A percentile compares a stretch with the other conserved stretches of the same genome.
phyloP scores from a whole-genome alignment of 1,140 invertebrate species.

The Eulimnadia texana region DNA sequence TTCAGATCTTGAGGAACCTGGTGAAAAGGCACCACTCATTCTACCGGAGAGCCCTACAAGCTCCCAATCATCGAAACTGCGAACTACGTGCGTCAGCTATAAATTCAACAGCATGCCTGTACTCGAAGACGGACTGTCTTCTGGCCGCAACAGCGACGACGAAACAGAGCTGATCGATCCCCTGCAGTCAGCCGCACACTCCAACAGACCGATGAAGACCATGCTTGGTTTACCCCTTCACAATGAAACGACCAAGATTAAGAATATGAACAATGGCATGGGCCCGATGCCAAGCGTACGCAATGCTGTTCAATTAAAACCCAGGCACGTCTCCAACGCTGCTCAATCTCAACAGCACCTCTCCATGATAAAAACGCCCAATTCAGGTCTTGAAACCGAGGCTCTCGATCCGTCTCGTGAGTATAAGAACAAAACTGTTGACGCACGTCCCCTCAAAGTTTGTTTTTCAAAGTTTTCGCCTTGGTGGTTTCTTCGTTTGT shows the following conservation, averaged over 20 bases:
- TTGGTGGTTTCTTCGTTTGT: too few species aligned
- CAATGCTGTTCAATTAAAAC: neutral
- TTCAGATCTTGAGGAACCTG: constrained; percentile 18
- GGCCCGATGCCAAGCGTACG: neutral
- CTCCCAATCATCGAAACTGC: neutral
- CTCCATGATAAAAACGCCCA: neutral
- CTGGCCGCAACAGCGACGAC: constrained; percentile 9
- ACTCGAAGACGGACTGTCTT: constrained; percentile 64
- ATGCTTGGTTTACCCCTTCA: neutral
- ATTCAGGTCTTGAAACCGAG: neutral
- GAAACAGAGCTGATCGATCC: neutral
- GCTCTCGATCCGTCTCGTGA: neutral
- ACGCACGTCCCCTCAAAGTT: neutral
- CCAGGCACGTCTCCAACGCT: neutral
- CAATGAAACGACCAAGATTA: neutral
- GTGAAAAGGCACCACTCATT: neutral
- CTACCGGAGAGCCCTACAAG: neutral
- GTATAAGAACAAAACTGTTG: neutral
- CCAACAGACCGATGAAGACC: neutral
- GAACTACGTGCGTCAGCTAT: neutral
- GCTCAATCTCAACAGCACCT: neutral
- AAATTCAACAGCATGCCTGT: constrained; percentile 67
- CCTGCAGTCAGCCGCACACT: neutral
- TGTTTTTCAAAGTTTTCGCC: too few species aligned
- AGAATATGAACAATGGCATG: neutral